A percentile compares a stretch with the other conserved stretches of the same genome.
These are phyloP conservation scores for Ostrea denselamellosa DNA, from an alignment of 1,140 invertebrate genomes.

Conservation along the genomic window DNA sequence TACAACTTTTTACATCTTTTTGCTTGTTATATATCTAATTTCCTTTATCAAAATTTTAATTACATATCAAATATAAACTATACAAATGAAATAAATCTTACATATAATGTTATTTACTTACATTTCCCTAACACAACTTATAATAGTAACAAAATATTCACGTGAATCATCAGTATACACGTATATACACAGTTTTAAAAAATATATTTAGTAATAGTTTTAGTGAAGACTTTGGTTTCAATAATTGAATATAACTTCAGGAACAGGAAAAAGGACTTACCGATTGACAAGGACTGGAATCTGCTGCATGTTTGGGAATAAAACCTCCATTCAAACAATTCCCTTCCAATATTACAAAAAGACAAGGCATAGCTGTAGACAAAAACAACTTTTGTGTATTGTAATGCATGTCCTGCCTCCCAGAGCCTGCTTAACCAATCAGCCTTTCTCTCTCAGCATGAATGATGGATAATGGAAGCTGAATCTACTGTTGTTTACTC, in stretches of 20 bases:
- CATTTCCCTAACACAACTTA: neutral
- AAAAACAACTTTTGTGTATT: slow-evolving; percentile 40
- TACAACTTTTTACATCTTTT: neutral
- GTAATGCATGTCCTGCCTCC: slow-evolving; percentile 15
- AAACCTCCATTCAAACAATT: slow-evolving; percentile 39
- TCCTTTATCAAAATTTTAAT: neutral
- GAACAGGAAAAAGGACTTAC: slow-evolving; percentile 1
- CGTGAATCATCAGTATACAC: neutral
- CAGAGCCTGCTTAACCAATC: neutral
- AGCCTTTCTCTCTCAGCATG: slow-evolving; percentile 14
- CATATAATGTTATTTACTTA: neutral
- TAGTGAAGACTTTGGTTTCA: neutral
- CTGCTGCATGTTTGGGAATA: slow-evolving; percentile 34
- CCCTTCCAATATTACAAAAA: slow-evolving; percentile 38
- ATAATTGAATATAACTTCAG: neutral
- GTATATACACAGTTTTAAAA: neutral
- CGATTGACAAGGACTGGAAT: slow-evolving; percentile 15
- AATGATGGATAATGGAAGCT: slow-evolving; percentile 35
- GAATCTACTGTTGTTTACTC: slow-evolving; percentile 13
- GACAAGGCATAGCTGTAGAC: slow-evolving; percentile 36
- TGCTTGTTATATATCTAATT: neutral
- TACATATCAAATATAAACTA: neutral
- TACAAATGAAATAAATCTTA: neutral
- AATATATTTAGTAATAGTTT: neutral
- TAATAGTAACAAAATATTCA: neutral